A percentile compares a stretch with the other conserved stretches of the same genome.
phyloP scores from a whole-genome alignment of 2,888 invertebrate species.

The Xestobium rufovillosum region DNA sequence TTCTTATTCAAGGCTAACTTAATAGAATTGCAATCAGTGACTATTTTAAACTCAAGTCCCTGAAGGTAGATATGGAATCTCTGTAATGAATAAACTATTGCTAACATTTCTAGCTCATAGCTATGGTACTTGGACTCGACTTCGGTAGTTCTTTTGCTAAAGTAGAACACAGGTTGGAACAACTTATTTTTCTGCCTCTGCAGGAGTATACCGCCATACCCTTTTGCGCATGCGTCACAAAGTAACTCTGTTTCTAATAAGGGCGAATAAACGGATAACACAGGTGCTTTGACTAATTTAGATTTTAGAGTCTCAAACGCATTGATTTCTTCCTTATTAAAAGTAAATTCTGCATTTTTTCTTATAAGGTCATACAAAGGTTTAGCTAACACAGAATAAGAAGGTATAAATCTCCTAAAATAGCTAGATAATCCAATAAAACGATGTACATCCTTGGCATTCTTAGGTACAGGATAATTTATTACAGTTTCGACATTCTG shows the following conservation, averaged over 20 bases:
- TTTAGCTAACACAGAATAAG: constrained; percentile 24
- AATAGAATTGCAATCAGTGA: constrained; percentile 30
- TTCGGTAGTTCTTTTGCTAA: constrained; percentile 29
- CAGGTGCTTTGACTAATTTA: constrained; percentile 23
- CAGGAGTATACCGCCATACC: constrained; percentile 31
- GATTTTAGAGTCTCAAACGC: constrained; percentile 24
- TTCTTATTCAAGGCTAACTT: constrained; percentile 27
- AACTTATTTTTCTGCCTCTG: constrained; percentile 28
- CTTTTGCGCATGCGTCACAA: constrained; percentile 31
- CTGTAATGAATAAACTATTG: constrained; percentile 26
- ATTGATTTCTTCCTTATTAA: constrained; percentile 21
- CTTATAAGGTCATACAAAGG: constrained; percentile 27
- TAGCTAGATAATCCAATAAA: constrained; percentile 29
- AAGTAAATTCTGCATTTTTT: constrained; percentile 23
- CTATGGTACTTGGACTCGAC: constrained; percentile 31
- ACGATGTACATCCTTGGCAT: constrained; percentile 22
- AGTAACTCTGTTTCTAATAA: constrained; percentile 31
- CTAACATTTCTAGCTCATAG: constrained; percentile 32
- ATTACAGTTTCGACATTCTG: constrained; percentile 17
- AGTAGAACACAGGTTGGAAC: constrained; percentile 32
- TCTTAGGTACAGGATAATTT: constrained; percentile 24
- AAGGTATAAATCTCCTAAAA: constrained; percentile 27
- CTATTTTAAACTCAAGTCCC: constrained; percentile 28
- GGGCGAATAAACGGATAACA: constrained; percentile 30
- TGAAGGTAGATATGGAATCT: constrained; percentile 29